Base-by-base conservation (phyloP, 2,888 invertebrate genomes). In the Azorinus chamasolen region DNA sequence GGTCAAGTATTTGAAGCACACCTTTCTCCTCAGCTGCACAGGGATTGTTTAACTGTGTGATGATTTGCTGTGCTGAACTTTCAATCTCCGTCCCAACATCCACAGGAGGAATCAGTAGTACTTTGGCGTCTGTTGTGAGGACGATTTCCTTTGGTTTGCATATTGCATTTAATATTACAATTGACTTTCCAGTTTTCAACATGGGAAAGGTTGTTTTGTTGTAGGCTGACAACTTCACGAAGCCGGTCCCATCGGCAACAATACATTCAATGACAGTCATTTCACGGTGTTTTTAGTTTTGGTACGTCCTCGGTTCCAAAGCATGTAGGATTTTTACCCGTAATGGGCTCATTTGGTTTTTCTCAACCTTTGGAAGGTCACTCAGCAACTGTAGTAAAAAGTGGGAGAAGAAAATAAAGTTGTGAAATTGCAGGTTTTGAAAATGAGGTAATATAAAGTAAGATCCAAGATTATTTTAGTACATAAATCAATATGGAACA, bases 211-310 rank as follows among this genome's bases (percentile, higher is more conserved):
- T 27, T 6, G 32, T 27, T 32, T 18, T 61, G 61, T 61, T 61
- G 37, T 48, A 61, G n/a, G 16, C n/a, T 6, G 48, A 10, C 10
- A 48, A 18, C 27, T 61, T 48, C 3, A n/a, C 32, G 25, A n/a
- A 61, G 14, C 8, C 27, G 3, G 25, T 61, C 27, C 16, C 18
- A 22, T 61, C 61, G 8, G 61, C 61, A 10, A 61, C 61, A 46
- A 61, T 32, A 5, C 48, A 22, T 48, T 61, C 61, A 1, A 61
- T n/a, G 4, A 48, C 61, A 24, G 61, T 25, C 61, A 61, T 61
- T 16, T 48, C n/a, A 48, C 32, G 20, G 20, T 61, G 24, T 48
- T 48, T 18, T 25, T 16, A n/a, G 20, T 61, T 61, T 20, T 48
- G 4, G 48, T 61, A 61, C 48, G 8, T 12, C 27, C 27, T 59